phyloP scores from a whole-genome alignment of 1,140 invertebrate genomes.

The Episyrphus balteatus region DNA sequence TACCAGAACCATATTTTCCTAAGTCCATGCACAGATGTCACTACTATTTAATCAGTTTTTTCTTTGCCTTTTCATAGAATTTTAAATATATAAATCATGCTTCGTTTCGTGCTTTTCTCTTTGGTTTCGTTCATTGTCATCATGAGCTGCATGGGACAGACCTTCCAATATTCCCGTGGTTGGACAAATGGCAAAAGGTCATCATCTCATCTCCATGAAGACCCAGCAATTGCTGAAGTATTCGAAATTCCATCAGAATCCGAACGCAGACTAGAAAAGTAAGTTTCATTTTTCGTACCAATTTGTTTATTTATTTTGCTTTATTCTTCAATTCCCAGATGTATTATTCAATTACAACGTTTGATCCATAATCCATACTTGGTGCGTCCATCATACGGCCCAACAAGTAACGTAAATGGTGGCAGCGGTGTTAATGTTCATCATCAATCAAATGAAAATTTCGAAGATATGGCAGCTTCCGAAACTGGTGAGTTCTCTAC shows the following conservation, averaged over 20 bases:
- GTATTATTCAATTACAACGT: slow-evolving; percentile 38
- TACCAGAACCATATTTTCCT: too few relatives aligned
- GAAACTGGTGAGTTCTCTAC: too few relatives aligned
- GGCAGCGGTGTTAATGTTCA: too few relatives aligned
- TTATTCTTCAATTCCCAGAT: slow-evolving; percentile 23
- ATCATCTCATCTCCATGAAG: slow-evolving; percentile 17
- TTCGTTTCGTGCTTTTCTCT: slow-evolving; percentile 24
- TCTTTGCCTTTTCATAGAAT: too few relatives aligned
- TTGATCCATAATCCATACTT: slow-evolving; percentile 36
- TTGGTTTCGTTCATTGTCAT: slow-evolving; percentile 24
- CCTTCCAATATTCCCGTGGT: slow-evolving; percentile 61
- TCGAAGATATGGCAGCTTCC: slow-evolving; percentile 15
- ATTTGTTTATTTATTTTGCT: slow-evolving; percentile 1
- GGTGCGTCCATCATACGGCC: slow-evolving; percentile 6
- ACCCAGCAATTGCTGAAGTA: slow-evolving; percentile 18
- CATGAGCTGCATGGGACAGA: slow-evolving; percentile 41
- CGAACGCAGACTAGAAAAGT: slow-evolving; percentile 24
- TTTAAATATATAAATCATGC: slow-evolving; percentile 32
- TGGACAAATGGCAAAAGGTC: slow-evolving; percentile 60
- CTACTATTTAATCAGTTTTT: too few relatives aligned
- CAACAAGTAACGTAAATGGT: not conserved
- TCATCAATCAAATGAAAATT: slow-evolving; percentile 28
- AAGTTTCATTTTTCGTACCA: not conserved
- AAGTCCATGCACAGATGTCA: too few relatives aligned
- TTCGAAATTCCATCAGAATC: slow-evolving; percentile 19